Evolutionary conservation across 2,113 vertebrate genomes (phyloP).

Genomic region (Sigmodon hispidus): DNA sequence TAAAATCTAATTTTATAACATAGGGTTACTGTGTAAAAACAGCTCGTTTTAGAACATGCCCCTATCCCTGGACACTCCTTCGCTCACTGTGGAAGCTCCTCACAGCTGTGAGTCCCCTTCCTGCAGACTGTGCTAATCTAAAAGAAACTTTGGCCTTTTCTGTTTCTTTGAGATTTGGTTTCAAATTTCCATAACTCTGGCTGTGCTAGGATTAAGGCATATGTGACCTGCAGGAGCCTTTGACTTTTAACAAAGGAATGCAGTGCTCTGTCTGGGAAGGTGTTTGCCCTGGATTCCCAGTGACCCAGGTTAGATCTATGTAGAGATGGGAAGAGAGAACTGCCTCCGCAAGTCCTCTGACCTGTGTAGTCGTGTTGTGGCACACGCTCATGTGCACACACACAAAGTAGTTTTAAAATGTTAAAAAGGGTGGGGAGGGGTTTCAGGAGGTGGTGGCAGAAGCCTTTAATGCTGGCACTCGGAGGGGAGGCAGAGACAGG

Average conservation of each 20-base stretch:
- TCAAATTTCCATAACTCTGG: neutral
- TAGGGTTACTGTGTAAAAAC: neutral
- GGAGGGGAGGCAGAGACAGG: neutral
- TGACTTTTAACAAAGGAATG: constrained; percentile 15
- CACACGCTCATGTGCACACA: neutral
- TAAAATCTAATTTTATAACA: neutral
- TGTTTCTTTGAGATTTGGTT: neutral
- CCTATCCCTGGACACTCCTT: constrained; percentile 32
- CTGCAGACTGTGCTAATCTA: neutral
- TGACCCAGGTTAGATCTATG: neutral
- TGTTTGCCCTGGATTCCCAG: neutral
- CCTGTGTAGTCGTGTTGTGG: neutral
- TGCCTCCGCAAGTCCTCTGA: neutral
- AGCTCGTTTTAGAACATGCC: neutral
- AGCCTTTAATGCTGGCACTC: neutral
- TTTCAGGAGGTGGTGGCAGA: neutral
- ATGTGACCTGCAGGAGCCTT: neutral
- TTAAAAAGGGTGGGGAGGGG: too few relatives aligned
- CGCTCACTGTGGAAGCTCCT: constrained; percentile 11
- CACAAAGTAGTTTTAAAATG: neutral
- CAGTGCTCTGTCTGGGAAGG: too few relatives aligned
- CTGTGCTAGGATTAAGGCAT: neutral
- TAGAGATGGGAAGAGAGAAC: neutral
- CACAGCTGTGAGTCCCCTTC: neutral
- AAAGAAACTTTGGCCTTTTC: neutral